Percentiles rank a stretch among this genome's conserved stretches.
Evolutionary conservation across 2,888 invertebrate genomes (phyloP).

Genomic region (Gari tellinella): DNA sequence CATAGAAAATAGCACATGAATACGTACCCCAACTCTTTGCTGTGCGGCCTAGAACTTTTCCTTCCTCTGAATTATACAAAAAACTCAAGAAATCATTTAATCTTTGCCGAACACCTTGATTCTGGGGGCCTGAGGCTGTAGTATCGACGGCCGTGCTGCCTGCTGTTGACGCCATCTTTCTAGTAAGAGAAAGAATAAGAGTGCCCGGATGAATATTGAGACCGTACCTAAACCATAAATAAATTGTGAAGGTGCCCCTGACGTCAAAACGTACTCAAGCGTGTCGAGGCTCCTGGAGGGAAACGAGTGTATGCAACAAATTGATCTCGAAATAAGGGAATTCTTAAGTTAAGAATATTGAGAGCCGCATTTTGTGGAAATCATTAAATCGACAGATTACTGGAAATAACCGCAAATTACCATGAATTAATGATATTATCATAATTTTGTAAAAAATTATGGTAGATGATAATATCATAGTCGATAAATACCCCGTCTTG

Average conservation of each 20-base stretch:
- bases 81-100: conserved; percentile 85
- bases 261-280: conserved; percentile 46
- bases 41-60: conserved; percentile 95
- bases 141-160: conserved; percentile 70
- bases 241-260: conserved; percentile 43
- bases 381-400: too few relatives aligned
- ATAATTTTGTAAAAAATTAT: too few relatives aligned
- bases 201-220: conserved; percentile 55
- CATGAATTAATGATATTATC: too few relatives aligned
- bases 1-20: conserved; percentile 1
- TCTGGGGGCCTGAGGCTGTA: conserved; percentile 63
- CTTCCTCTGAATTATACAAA: conserved; percentile 96
- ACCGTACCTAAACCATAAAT: conserved; percentile 52
- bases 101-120: conserved; percentile 63
- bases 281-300: conserved; percentile 22
- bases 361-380: too few relatives aligned
- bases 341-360: too few relatives aligned
- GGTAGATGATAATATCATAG: too few relatives aligned
- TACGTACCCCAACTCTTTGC: conserved; percentile 92
- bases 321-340: too few relatives aligned
- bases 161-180: conserved; percentile 71
- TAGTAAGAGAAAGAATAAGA: conserved; percentile 37
- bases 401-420: too few relatives aligned
- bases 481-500: too few relatives aligned
- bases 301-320: too few relatives aligned